Percentiles rank a stretch among this genome's conserved stretches.
Conservation (phyloP, 2,888 invertebrate species). For the Conops quadrifasciatus region DNA sequence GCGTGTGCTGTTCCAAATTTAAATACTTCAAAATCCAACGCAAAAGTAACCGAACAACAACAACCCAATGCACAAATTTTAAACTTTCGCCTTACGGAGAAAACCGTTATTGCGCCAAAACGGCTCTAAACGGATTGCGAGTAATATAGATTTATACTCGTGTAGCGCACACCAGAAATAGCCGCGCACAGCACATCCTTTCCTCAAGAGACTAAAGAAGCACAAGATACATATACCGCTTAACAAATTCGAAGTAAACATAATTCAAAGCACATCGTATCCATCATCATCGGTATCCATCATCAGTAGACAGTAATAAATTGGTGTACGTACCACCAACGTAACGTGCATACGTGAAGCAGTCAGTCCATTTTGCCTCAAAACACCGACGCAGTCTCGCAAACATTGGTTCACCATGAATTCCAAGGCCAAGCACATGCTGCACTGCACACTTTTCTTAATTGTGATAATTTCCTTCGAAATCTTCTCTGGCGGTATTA, state of each 20-base stretch:
- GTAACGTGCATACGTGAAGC: no score
- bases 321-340: no score
- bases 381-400: not conserved
- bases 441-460: constrained; percentile 80
- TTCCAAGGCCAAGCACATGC: constrained; percentile 74
- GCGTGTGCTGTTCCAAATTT: constrained; percentile 1
- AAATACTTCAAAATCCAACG: constrained; percentile 4
- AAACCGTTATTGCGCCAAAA: no score
- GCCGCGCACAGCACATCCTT: not conserved
- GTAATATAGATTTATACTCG: no score
- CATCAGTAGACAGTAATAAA: no score
- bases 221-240: not conserved
- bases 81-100: not conserved
- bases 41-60: constrained; percentile 1
- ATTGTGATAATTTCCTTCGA: constrained; percentile 80
- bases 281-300: no score
- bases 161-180: not conserved
- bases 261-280: no score
- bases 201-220: not conserved
- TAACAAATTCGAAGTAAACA: no score
- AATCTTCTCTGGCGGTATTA: constrained; percentile 72
- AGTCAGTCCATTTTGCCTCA: no score
- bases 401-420: constrained; percentile 52
- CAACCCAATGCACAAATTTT: not conserved
- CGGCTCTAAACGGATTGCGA: no score